Base-by-base conservation (phyloP, 2,888 invertebrate species). In the Leucophora obtusa region DNA sequence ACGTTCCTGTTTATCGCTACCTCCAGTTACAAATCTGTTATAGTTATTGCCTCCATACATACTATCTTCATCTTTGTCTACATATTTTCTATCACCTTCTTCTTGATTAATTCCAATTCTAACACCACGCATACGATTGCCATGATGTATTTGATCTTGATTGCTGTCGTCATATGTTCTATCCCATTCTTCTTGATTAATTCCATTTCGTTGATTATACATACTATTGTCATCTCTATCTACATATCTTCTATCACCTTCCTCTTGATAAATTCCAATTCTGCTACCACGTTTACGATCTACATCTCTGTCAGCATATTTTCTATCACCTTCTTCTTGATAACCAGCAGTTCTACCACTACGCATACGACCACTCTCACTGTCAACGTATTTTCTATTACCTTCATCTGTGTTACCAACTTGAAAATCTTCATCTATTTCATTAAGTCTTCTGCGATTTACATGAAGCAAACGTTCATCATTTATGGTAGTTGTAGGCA, bases 401-500 rank as follows among this genome's bases (percentile, higher is more conserved):
- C 83, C 86, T 18, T 76, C 53, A 28, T 83, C 62, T 6, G 66
- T 33, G 5, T 76, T 82, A 14, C 70, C 75, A 9, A 84, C 84
- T 1, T 82, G 77, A 15, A 83, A 83, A 4, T 83, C 84, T 18
- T 35, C 59, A 2, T 11, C 28, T 6, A n/a, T 8, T 35, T 43
- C 51, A n/a, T 80, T 75, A 0, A 85, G 75, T 8, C 84, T 86
- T 10, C 85, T 84, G 14, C 84, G 83, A 11, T 84, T 86, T 11
- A 85, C 72, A 62, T 84, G 82, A 24, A 86, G 69, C 11, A 87
- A 63, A 2, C 85, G 86, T 51, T 85, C 86, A 54, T 85, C 82
- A 35, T 86, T 79, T 7, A 84, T 83, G 11, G 35, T 66, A 58
- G 21, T 84, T 59, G 80, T 85, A 62, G 75, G 80, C 28, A 79